A percentile compares a stretch with the other conserved stretches of the same genome.
Conservation (phyloP, 1,140 invertebrate genomes). For the Fopius arisanus region DNA sequence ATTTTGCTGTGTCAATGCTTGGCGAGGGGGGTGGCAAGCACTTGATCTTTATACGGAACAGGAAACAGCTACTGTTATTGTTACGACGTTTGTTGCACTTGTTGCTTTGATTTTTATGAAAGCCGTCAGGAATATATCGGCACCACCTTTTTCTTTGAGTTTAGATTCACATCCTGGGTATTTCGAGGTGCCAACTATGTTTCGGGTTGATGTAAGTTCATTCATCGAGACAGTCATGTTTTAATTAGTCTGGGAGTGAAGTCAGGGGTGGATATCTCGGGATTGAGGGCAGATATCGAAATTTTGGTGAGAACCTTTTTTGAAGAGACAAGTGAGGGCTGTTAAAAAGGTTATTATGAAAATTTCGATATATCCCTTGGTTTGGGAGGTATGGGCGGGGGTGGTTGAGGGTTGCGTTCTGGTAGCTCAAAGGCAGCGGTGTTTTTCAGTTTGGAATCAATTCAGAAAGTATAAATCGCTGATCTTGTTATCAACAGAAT, state of each 20-base stretch:
- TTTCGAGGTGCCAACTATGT: slow-evolving; percentile 85
- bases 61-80: slow-evolving; percentile 65
- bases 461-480: too few relatives aligned
- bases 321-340: too few relatives aligned
- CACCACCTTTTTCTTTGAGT: slow-evolving; percentile 79
- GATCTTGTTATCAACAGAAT: not conserved
- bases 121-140: slow-evolving; percentile 79
- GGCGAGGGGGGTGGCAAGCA: slow-evolving; percentile 82
- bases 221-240: not conserved
- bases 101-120: slow-evolving; percentile 72
- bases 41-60: slow-evolving; percentile 75
- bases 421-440: too few relatives aligned
- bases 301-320: too few relatives aligned
- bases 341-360: too few relatives aligned
- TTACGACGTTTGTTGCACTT: slow-evolving; percentile 70
- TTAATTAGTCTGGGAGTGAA: not conserved
- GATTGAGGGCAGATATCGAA: too few relatives aligned
- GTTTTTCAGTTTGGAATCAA: too few relatives aligned
- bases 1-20: slow-evolving; percentile 82
- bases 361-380: too few relatives aligned
- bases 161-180: slow-evolving; percentile 78
- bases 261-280: too few relatives aligned
- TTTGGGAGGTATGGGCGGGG: too few relatives aligned
- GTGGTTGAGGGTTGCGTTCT: too few relatives aligned
- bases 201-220: slow-evolving; percentile 74